phyloP scores from a whole-genome alignment of 2,113 vertebrate species.

The Phalacrocorax brasilianus region DNA sequence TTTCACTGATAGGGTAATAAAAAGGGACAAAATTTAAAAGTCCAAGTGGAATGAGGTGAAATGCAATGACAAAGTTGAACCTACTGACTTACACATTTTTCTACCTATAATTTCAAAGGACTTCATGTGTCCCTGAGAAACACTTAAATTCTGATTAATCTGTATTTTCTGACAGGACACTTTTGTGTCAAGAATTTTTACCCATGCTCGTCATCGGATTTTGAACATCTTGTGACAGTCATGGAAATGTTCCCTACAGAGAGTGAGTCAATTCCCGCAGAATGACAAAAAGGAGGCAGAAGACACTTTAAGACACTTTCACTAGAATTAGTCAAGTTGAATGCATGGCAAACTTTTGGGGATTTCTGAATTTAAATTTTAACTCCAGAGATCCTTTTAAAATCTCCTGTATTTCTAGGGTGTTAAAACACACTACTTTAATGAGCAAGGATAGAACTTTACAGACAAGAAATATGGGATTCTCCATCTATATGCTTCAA shows the following conservation, averaged over 20 bases:
- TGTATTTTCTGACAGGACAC: neutral
- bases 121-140: neutral
- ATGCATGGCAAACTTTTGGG: neutral
- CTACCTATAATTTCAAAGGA: neutral
- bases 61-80: neutral
- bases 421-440: neutral
- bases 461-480: neutral
- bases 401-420: neutral
- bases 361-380: conserved; percentile 32
- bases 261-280: neutral
- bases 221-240: neutral
- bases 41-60: neutral
- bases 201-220: neutral
- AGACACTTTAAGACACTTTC: neutral
- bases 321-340: neutral
- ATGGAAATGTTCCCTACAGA: neutral
- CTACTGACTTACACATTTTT: neutral
- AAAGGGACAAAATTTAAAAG: neutral
- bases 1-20: neutral
- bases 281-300: neutral
- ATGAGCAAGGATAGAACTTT: neutral
- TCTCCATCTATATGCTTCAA: neutral
- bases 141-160: neutral
- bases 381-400: conserved; percentile 11
- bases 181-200: neutral